These are phyloP conservation scores for Dendrophyllia cribrosa DNA, from an alignment of 64 coral and sea anemone species.

Conservation along the genomic window DNA sequence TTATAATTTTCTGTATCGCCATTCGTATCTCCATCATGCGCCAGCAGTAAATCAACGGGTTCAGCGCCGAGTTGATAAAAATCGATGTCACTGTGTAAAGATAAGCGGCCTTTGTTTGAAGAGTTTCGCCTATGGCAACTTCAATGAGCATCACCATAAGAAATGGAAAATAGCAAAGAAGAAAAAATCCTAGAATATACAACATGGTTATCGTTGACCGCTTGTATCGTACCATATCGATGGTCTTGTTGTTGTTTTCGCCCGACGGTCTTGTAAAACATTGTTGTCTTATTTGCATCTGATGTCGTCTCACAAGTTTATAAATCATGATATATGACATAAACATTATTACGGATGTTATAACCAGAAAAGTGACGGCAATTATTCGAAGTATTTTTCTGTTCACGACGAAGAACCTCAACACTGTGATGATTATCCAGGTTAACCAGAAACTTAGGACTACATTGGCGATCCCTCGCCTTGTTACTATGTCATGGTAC, in stretches of 20 bases:
- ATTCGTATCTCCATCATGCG: constrained; percentile 45
- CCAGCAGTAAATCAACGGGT: constrained; percentile 66
- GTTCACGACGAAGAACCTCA: constrained; percentile 8
- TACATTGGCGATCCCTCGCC: constrained; percentile 3
- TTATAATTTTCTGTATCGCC: constrained; percentile 43
- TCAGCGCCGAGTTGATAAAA: constrained; percentile 52
- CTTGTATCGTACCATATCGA: constrained; percentile 44
- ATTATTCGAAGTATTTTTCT: constrained; percentile 18
- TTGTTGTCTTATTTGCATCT: constrained; percentile 24
- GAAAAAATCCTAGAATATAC: constrained; percentile 56
- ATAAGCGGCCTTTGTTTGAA: constrained; percentile 21
- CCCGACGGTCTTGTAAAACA: neutral
- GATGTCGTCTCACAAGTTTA: constrained; percentile 8
- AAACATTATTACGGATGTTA: constrained; percentile 19
- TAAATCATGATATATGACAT: constrained; percentile 24
- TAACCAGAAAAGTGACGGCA: neutral
- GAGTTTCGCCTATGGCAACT: constrained; percentile 15
- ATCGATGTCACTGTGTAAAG: constrained; percentile 36
- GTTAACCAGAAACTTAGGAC: constrained; percentile 20
- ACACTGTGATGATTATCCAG: neutral
- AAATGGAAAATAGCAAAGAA: constrained; percentile 57
- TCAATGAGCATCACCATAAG: constrained; percentile 14
- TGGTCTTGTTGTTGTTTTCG: neutral
- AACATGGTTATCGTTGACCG: constrained; percentile 47
- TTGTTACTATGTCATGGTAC: constrained; percentile 26